Base-by-base conservation (phyloP, 2,888 invertebrate genomes). In the Bursaphelenchus okinawaensis region DNA sequence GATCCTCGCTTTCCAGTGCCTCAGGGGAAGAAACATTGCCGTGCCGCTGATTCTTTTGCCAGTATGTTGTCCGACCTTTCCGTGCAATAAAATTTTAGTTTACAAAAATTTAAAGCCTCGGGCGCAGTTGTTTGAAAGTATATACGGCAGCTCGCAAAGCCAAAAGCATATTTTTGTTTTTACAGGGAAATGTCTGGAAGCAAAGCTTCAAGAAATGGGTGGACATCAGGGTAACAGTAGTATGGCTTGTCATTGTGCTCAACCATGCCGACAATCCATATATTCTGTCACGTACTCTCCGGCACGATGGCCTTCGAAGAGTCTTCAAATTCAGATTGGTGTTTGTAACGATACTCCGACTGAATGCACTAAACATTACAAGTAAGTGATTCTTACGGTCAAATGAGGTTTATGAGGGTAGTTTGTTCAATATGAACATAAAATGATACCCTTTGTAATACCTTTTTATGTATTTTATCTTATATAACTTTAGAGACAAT, bases 1-100 rank as follows among this genome's bases (percentile, higher is more conserved):
- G 81, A 81, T 69, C 81, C 81, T 0, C 70, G 81, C 7, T 80
- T 80, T 55, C 81, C 81, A 2, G 75, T 77, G 3, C 75, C 75
- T 0, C 66, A 66, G 54, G 73, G 71, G 20, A 60, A 58, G 7
- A 56, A 56, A 22, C 76, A 79, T 68, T 79, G 79, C 52, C 71
- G 72, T 23, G 79, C 76, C 0, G 72, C 74, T 2, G 76, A 79
- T 67, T 74, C 75, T 12, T 66, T 66, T 24, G 75, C 77, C 20
- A 65, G 79, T 78, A 62, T n/a, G 66, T 62, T 24, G 16, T 20
- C 8, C 6, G 2, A 2, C 29, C 40, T n/a, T n/a, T n/a, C n/a
- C n/a, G n/a, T n/a, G n/a, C n/a, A n/a, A n/a, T n/a, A n/a, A n/a
- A n/a, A n/a, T n/a, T n/a, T n/a, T n/a, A n/a, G n/a, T n/a, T n/a